A percentile compares a stretch with the other conserved stretches of the same genome.
Conservation (phyloP, 1,140 invertebrate genomes). For the Drosophila leontia region DNA sequence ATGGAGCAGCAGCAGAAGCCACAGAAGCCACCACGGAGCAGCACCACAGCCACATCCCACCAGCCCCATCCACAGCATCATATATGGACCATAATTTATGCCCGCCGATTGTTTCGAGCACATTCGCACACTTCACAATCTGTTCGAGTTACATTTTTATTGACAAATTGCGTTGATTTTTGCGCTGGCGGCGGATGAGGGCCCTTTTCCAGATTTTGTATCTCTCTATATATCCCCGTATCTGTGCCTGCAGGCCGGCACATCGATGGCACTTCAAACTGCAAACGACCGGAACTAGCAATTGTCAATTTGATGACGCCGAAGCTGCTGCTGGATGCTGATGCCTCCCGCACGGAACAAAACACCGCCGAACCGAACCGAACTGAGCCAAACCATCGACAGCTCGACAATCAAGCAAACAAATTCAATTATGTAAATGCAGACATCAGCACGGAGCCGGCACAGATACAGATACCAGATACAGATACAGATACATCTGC, state of each 20-base stretch:
- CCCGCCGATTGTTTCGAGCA: constrained; percentile 79
- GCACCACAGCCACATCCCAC: too few species aligned
- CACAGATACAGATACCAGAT: constrained; percentile 1
- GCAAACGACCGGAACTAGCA: constrained; percentile 83
- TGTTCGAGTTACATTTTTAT: constrained; percentile 84
- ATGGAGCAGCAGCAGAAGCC: constrained; percentile 25
- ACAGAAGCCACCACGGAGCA: constrained; percentile 15
- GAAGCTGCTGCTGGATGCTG: not conserved
- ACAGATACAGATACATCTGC: constrained; percentile 10
- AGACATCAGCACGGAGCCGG: constrained; percentile 65
- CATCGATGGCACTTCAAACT: constrained; percentile 82
- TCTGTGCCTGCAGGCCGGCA: constrained; percentile 48
- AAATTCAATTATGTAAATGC: constrained; percentile 85
- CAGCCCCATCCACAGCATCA: not conserved
- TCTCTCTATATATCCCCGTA: not conserved
- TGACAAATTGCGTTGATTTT: constrained; percentile 84
- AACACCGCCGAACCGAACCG: constrained; percentile 8
- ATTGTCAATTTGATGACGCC: constrained; percentile 73
- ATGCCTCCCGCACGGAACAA: constrained; percentile 64
- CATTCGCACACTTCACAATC: constrained; percentile 83
- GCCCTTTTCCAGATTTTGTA: constrained; percentile 36
- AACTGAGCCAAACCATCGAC: constrained; percentile 62
- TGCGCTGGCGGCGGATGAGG: constrained; percentile 68
- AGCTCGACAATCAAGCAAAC: constrained; percentile 83
- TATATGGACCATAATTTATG: constrained; percentile 76